Base-by-base conservation (phyloP, 2,797 vertebrate genomes). In the Notolabrus celidotus region DNA sequence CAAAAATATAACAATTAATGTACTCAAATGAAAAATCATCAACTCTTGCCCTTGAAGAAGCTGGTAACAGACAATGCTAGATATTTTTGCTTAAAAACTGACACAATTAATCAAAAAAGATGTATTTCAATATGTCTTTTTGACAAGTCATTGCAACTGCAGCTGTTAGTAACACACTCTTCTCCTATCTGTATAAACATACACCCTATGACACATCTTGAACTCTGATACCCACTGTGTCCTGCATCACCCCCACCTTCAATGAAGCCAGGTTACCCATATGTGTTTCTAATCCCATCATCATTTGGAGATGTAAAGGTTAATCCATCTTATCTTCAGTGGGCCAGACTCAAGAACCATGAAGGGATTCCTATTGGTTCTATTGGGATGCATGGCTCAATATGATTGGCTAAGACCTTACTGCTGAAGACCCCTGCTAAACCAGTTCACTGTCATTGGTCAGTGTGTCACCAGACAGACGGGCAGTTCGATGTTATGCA, bases 251-350 rank as follows among this genome's bases (percentile, higher is more conserved):
- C 23, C 46, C 3, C 23, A 27, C 11, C 22, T 46, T 27, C 12
- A 25, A 25, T 50, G 16, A n/a, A 54, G 23, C 58, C 38, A 71
- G 51, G 63, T 27, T 20, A 39, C 67, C 41, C 38, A 17, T 77
- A 47, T 71, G 46, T 52, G 56, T 67, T 56, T 82, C 47, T 85
- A 82, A 85, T 86, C 72, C 71, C 31, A 22, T 71, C 64, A 71
- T 79, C 58, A 60, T 63, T 57, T 57, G 58, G 46, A 81, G 73
- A 76, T 71, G 71, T 60, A 88, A 83, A 90, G 84, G 74, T 88
- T 86, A 91, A 89, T 86, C 81, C 84, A 68, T 57, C 1, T 84
- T 76, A 78, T 51, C 69, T 64, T 76, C 22, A 52, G 10, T 17
- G 10, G 19, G 29, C 53, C 7, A 6, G 67, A 68, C 74, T 63